phyloP scores from a whole-genome alignment of 1,140 invertebrate species.

The Drosophila sturtevanti region DNA sequence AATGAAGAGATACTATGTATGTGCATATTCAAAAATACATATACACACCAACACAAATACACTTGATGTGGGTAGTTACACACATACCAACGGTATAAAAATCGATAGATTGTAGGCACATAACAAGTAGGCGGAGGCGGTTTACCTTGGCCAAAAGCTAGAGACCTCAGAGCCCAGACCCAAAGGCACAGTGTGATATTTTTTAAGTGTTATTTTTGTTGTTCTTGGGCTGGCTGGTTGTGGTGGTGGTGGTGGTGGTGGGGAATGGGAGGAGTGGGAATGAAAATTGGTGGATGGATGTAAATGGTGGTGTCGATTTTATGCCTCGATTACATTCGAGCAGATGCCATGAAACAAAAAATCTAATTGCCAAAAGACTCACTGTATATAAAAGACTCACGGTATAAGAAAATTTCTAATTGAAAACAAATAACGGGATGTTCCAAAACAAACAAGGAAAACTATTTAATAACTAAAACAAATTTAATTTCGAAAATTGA shows the following conservation, averaged over 20 bases:
- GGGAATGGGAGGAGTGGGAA: slow-evolving; percentile 25
- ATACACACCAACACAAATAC: slow-evolving; percentile 18
- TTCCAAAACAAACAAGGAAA: slow-evolving; percentile 22
- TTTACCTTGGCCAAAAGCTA: slow-evolving; percentile 66
- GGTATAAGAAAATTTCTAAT: slow-evolving; percentile 62
- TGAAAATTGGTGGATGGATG: slow-evolving; percentile 14
- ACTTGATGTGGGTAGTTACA: slow-evolving; percentile 16
- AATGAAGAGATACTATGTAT: slow-evolving; percentile 3
- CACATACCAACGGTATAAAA: slow-evolving; percentile 48
- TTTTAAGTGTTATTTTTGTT: slow-evolving; percentile 68
- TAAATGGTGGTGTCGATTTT: slow-evolving; percentile 60
- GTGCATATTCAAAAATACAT: slow-evolving; percentile 39
- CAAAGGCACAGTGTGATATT: slow-evolving; percentile 68
- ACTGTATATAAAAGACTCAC: too few relatives aligned
- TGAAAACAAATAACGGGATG: slow-evolving; percentile 71
- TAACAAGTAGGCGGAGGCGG: slow-evolving; percentile 46
- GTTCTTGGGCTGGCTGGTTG: slow-evolving; percentile 16
- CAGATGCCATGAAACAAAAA: slow-evolving; percentile 67
- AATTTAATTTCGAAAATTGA: slow-evolving; percentile 25
- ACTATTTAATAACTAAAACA: slow-evolving; percentile 11
- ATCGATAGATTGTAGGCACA: slow-evolving; percentile 70
- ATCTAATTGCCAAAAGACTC: slow-evolving; percentile 76
- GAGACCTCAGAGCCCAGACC: slow-evolving; percentile 32
- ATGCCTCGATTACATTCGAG: slow-evolving; percentile 62
- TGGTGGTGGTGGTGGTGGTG: slow-evolving; percentile 12